A percentile compares a stretch with the other conserved stretches of the same genome.
phyloP scores from a whole-genome alignment of 2,113 vertebrate species.

The Donacobius atricapilla region DNA sequence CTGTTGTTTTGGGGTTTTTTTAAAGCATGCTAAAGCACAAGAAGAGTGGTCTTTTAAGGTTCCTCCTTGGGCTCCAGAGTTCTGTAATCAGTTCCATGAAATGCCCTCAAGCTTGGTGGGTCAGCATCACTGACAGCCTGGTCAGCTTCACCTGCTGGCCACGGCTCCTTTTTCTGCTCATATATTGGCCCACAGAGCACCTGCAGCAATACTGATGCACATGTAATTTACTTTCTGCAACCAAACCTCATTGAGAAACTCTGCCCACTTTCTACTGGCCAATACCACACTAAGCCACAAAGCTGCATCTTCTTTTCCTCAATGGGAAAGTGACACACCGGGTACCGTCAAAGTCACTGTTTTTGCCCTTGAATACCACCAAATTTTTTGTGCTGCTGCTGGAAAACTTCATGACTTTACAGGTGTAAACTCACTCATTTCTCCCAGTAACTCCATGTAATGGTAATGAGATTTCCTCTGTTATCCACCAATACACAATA shows the following conservation, averaged over 20 bases:
- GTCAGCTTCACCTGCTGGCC: background rate
- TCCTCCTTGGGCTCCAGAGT: background rate
- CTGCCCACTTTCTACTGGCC: background rate
- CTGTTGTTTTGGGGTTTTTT: background rate
- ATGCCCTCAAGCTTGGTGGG: background rate
- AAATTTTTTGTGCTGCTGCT: background rate
- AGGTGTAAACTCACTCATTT: background rate
- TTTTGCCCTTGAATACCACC: background rate
- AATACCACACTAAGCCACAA: background rate
- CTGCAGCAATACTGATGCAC: background rate
- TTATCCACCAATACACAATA: background rate
- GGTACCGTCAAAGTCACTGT: background rate
- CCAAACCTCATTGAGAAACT: background rate
- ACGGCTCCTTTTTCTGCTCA: background rate
- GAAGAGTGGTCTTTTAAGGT: background rate
- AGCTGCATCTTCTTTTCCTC: background rate
- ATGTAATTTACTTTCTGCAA: background rate
- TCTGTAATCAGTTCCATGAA: background rate
- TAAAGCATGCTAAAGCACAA: background rate
- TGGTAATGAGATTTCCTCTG: background rate
- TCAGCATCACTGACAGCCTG: background rate
- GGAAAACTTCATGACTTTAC: background rate
- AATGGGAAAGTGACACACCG: rapidly evolving
- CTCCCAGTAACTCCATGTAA: background rate
- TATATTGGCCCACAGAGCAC: background rate